Evolutionary conservation across 2,797 vertebrate species (phyloP).

Genomic region (Chloroceryle amazona): DNA sequence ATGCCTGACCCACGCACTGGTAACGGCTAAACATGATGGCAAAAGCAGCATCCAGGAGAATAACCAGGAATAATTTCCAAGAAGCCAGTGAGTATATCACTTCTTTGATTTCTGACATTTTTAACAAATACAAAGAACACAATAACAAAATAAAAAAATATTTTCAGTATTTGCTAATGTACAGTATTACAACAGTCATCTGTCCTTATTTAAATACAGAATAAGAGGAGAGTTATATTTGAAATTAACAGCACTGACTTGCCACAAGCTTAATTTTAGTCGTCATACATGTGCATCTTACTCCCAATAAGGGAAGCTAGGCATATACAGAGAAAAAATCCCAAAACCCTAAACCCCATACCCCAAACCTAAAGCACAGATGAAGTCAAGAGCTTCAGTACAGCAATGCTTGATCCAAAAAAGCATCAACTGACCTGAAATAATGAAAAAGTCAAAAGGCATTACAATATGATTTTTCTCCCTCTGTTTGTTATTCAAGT

Average conservation of each 20-base stretch:
- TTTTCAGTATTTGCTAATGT: neutral
- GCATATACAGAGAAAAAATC: rapidly evolving
- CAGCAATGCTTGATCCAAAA: neutral
- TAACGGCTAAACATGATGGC: neutral
- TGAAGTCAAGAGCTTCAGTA: neutral
- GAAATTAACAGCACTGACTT: neutral
- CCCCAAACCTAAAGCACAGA: neutral
- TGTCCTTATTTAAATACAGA: neutral
- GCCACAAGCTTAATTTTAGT: neutral
- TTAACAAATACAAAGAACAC: neutral
- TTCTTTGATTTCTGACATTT: neutral
- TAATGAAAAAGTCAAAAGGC: neutral
- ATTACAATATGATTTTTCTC: neutral
- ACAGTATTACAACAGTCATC: neutral
- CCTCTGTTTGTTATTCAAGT: neutral
- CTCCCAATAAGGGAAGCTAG: neutral
- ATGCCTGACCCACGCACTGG: neutral
- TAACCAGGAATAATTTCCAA: neutral
- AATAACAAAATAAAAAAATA: neutral
- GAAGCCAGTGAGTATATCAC: neutral
- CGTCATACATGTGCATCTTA: neutral
- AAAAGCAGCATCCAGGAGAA: neutral
- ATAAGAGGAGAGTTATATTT: neutral
- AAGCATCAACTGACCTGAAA: neutral
- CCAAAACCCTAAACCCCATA: neutral